These are phyloP conservation scores for Luehdorfia chinensis DNA, from an alignment of 1,140 invertebrate genomes.

Conservation along the genomic window DNA sequence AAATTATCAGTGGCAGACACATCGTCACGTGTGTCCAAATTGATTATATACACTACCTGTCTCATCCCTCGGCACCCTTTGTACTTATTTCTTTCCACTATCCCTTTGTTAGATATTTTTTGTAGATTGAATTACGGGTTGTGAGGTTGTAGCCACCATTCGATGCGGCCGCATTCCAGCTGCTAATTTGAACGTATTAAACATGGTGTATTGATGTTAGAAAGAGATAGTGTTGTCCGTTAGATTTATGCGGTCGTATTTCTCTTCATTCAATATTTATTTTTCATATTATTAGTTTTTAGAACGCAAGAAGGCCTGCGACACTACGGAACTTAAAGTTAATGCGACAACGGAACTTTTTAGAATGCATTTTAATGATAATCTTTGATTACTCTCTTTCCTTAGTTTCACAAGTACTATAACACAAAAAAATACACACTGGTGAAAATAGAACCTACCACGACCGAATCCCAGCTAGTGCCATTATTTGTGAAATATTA, in stretches of 20 bases:
- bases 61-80: conserved; percentile 56
- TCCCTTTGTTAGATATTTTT: conserved; percentile 52
- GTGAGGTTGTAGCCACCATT: conserved; percentile 60
- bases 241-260: conserved; percentile 20
- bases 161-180: conserved; percentile 60
- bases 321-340: too few relatives aligned
- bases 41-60: conserved; percentile 57
- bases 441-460: too few relatives aligned
- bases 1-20: conserved; percentile 12
- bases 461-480: too few relatives aligned
- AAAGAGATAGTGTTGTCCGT: conserved; percentile 22
- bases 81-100: conserved; percentile 35
- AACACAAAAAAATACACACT: too few relatives aligned
- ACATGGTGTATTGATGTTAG: conserved; percentile 24
- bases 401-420: too few relatives aligned
- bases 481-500: too few relatives aligned
- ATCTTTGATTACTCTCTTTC: too few relatives aligned
- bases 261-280: conserved; percentile 18
- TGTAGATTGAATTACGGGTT: conserved; percentile 56
- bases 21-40: conserved; percentile 25
- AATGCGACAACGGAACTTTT: too few relatives aligned
- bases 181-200: conserved; percentile 61
- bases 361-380: too few relatives aligned
- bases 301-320: too few relatives aligned
- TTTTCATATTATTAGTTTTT: too few relatives aligned